Base-by-base conservation (phyloP, 2,888 invertebrate species). In the Lithosia quadra region DNA sequence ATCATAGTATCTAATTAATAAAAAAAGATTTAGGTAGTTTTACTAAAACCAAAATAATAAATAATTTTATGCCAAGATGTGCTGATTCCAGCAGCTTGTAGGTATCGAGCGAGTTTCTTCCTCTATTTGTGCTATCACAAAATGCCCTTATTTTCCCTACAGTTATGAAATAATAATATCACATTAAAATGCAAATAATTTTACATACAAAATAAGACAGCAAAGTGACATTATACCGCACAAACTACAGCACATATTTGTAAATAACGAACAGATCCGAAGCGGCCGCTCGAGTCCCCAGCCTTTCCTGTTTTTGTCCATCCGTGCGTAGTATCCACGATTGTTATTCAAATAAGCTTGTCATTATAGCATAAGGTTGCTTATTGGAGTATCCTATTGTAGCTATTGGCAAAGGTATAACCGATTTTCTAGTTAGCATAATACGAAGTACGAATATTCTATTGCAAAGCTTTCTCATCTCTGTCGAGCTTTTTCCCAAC, bases 311-410 rank as follows among this genome's bases (percentile, higher is more conserved):
- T 77, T 75, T 72, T 67, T 39, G 65, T 55, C 49, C 68, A 68
- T 63, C 71, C 67, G 58, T 67, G 77, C 73, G 79, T 74, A 63
- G 62, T 68, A 57, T n/a, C 22, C 36, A 33, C 72, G 68, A 78
- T 82, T 81, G 75, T 80, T 75, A 82, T 82, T 82, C 77, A 80
- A 80, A 81, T 77, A 72, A 39, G 43, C 70, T 64, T 78, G 73
- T 73, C 71, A 72, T 64, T 81, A 76, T 66, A 63, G 60, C 62
- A 73, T 74, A 73, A 70, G 74, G 69, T 24, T 43, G 18, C 33
- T 63, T 66, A 73, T 72, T 65, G 70, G 61, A 71, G 62, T 10
- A 68, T 24, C 53, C 55, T 55, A 65, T 73, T 68, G 49, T 72
- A 72, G 71, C 66, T 39, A 28, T 58, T 65, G 22, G 53, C 39